A percentile compares a stretch with the other conserved stretches of the same genome.
phyloP scores from a whole-genome alignment of 2,113 vertebrate species.

The Seriola rivoliana region DNA sequence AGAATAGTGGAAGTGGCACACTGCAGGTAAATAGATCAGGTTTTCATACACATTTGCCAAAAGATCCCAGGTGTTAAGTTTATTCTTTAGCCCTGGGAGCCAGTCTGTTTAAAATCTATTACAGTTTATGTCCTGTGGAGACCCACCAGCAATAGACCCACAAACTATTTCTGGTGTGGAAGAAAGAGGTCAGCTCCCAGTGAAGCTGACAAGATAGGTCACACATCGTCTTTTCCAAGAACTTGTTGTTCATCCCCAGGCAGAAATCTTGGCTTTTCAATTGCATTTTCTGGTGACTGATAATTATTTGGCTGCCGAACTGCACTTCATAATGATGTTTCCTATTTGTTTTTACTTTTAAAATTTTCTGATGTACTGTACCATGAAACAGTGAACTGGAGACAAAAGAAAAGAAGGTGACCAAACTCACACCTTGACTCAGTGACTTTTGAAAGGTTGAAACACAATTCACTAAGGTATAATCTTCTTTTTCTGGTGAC shows the following conservation, averaged over 20 bases:
- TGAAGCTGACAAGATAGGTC: constrained; percentile 64
- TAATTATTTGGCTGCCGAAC: neutral
- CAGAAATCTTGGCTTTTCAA: constrained; percentile 7
- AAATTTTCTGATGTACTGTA: neutral
- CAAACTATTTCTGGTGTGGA: constrained; percentile 66
- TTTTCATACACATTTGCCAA: constrained; percentile 46
- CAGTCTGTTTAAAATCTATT: constrained; percentile 71
- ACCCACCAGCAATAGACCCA: constrained; percentile 55
- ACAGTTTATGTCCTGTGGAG: constrained; percentile 66
- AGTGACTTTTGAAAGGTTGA: neutral
- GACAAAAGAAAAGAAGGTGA: neutral
- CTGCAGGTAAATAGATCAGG: constrained; percentile 52
- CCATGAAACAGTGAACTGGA: neutral
- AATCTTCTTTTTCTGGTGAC: neutral
- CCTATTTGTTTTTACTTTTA: neutral
- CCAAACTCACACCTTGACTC: neutral
- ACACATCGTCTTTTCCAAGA: constrained; percentile 41
- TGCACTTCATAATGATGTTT: neutral
- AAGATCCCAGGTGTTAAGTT: constrained; percentile 52
- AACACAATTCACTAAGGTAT: neutral
- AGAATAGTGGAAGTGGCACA: constrained; percentile 27
- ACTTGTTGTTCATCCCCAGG: constrained; percentile 24
- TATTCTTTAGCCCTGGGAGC: constrained; percentile 49
- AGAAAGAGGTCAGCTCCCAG: constrained; percentile 71
- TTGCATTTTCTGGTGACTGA: constrained; percentile 8